phyloP scores from a whole-genome alignment of 2,888 invertebrate genomes.

The Protophormia terraenovae region DNA sequence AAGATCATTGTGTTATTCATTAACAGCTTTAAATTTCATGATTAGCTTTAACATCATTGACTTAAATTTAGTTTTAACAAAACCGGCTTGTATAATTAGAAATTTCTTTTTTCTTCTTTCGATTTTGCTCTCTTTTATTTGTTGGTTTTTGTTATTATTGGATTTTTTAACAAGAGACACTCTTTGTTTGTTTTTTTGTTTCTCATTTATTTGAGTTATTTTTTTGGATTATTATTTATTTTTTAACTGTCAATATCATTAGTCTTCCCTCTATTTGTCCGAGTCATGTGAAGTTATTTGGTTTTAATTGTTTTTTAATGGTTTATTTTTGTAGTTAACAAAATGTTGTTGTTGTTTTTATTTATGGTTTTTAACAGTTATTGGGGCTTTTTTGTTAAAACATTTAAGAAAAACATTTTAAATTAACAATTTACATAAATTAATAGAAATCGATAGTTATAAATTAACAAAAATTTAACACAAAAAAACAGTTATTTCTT shows the following conservation, averaged over 20 bases:
- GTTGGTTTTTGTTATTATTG: neutral
- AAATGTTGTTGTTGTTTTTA: slow-evolving; percentile 3
- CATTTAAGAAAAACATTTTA: neutral
- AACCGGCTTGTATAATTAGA: slow-evolving; percentile 46
- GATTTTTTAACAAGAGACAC: neutral
- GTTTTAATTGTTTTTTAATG: slow-evolving; percentile 59
- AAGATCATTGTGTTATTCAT: neutral
- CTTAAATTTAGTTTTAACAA: slow-evolving; percentile 40
- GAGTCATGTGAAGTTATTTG: slow-evolving; percentile 43
- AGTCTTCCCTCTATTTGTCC: neutral
- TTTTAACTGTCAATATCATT: slow-evolving; percentile 1
- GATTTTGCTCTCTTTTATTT: neutral
- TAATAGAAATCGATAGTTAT: neutral
- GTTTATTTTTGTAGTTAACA: slow-evolving; percentile 12
- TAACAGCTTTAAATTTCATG: neutral
- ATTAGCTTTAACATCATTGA: slow-evolving; percentile 28
- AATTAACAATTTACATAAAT: neutral
- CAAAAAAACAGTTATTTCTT: too few relatives aligned
- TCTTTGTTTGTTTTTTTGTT: neutral
- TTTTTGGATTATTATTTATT: neutral
- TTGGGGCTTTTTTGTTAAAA: neutral
- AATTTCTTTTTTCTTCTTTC: slow-evolving; percentile 41
- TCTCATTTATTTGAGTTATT: neutral
- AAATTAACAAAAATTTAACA: too few relatives aligned
- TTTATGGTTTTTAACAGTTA: neutral